Conservation (phyloP, 2,888 invertebrate genomes). For the Synergus laeviventris region DNA sequence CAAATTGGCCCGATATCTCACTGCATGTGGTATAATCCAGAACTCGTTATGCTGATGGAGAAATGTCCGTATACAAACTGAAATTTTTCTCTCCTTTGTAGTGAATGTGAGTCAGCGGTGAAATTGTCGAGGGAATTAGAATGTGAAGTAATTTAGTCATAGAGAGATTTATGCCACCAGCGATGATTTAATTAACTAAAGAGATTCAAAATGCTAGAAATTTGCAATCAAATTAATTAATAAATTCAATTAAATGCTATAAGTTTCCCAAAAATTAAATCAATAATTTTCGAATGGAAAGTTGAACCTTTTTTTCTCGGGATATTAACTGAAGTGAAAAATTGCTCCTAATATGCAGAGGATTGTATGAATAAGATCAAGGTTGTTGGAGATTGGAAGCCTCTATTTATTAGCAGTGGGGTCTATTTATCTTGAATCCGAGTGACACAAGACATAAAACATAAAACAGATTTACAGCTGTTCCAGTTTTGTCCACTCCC, state of each 20-base stretch:
- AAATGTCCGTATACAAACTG: background rate
- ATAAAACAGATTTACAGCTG: conserved; percentile 32
- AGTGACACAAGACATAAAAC: background rate
- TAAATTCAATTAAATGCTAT: background rate
- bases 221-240: background rate
- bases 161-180: conserved; percentile 2
- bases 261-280: too few relatives aligned
- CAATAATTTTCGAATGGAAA: too few relatives aligned
- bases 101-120: conserved; percentile 20
- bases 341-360: background rate
- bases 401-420: conserved; percentile 11
- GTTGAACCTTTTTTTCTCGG: too few relatives aligned
- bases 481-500: conserved; percentile 26
- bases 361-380: conserved; percentile 29
- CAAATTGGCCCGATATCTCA: conserved; percentile 2
- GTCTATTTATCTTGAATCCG: conserved; percentile 30
- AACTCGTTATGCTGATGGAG: background rate
- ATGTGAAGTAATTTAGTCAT: conserved; percentile 27
- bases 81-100: background rate
- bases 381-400: conserved; percentile 15
- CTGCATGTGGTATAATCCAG: conserved; percentile 16
- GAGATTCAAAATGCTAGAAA: background rate
- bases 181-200: background rate
- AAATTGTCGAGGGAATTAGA: conserved; percentile 14
- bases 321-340: background rate